A percentile compares a stretch with the other conserved stretches of the same genome.
Conservation (phyloP, 2,797 vertebrate genomes). For the Podarcis siculus region DNA sequence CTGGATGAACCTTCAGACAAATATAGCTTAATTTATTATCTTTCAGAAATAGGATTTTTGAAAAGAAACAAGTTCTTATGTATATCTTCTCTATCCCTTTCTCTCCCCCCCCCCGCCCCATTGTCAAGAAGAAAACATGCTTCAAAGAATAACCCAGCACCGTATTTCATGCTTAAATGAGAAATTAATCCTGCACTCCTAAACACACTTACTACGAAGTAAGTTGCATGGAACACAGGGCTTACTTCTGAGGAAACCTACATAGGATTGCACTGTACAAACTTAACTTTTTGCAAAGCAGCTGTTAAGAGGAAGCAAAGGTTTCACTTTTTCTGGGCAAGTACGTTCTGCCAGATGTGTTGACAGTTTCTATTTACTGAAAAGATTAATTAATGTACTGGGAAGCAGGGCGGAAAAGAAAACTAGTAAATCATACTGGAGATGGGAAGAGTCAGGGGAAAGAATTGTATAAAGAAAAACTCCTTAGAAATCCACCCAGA, state of each 20-base stretch:
- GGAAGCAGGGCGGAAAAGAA: not conserved
- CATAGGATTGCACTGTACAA: too few species aligned
- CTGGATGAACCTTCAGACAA: not conserved
- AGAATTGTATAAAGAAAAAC: not conserved
- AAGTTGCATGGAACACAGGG: not conserved
- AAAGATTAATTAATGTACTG: conserved; percentile 26
- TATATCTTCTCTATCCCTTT: not conserved
- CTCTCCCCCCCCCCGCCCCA: accelerated
- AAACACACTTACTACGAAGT: not conserved
- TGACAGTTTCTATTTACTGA: conserved; percentile 56
- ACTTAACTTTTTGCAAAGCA: conserved; percentile 19
- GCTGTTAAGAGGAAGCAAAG: conserved; percentile 6
- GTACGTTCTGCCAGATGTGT: conserved; percentile 39
- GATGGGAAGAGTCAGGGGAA: conserved; percentile 47
- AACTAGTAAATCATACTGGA: conserved; percentile 52
- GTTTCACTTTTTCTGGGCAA: conserved; percentile 36
- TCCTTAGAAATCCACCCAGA: conserved; percentile 34
- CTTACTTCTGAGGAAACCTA: too few species aligned
- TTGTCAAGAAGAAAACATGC: not conserved
- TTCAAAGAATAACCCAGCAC: conserved; percentile 19
- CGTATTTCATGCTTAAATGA: conserved; percentile 55
- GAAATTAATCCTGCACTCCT: conserved; percentile 16
- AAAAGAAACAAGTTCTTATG: not conserved
- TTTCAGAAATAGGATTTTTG: not conserved
- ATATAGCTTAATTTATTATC: accelerated